Evolutionary conservation across 1,140 invertebrate species (phyloP).

Genomic region (Drosophila albomicans): DNA sequence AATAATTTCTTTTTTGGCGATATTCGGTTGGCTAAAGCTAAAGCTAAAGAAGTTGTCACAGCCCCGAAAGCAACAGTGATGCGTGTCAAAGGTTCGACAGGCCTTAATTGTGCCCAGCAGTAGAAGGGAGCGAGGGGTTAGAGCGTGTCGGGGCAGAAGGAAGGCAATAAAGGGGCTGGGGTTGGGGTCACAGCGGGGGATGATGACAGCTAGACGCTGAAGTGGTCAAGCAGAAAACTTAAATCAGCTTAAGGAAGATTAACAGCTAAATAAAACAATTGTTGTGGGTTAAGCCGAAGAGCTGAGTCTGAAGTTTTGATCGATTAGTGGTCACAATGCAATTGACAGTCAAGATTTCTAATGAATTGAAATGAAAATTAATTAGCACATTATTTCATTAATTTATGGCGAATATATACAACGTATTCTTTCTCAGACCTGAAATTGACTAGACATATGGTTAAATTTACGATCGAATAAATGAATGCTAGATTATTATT

Average conservation of each 20-base stretch:
- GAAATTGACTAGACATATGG: no score
- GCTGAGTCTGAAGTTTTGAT: neutral
- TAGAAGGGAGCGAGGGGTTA: neutral
- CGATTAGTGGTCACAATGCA: neutral
- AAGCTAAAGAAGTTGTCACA: conserved; percentile 59
- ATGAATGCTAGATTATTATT: no score
- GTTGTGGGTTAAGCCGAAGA: neutral
- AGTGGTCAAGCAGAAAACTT: conserved; percentile 1
- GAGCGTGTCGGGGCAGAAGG: neutral
- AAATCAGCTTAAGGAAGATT: neutral
- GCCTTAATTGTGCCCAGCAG: conserved; percentile 66
- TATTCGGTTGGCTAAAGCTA: conserved; percentile 10
- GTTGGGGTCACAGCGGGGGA: neutral
- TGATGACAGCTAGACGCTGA: neutral
- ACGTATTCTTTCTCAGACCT: no score
- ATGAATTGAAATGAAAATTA: neutral
- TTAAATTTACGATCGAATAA: no score
- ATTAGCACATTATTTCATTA: no score
- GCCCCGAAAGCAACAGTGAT: conserved; percentile 44
- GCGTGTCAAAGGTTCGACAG: conserved; percentile 83
- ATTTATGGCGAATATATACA: no score
- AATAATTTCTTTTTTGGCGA: conserved; percentile 54
- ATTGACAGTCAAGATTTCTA: neutral
- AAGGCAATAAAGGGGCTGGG: neutral
- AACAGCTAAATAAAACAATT: neutral